A percentile compares a stretch with the other conserved stretches of the same genome.
Evolutionary conservation across 2,797 vertebrate genomes (phyloP).

Genomic region (Pseudopleuronectes americanus): DNA sequence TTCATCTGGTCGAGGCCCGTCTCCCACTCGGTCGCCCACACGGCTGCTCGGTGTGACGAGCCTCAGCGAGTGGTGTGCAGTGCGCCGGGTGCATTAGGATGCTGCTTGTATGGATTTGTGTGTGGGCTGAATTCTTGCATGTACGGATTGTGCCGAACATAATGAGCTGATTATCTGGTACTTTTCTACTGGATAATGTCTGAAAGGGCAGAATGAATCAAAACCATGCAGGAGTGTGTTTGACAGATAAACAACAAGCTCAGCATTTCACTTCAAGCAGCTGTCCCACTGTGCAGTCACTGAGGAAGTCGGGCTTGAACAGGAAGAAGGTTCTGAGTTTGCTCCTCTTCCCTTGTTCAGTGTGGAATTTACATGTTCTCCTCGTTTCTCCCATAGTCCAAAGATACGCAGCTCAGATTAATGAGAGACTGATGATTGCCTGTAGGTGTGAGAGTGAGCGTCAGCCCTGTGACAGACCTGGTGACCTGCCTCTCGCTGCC

Average conservation of each 20-base stretch:
- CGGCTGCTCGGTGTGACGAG: slow-evolving; percentile 10
- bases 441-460: too few species aligned
- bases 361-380: too few species aligned
- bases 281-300: too few species aligned
- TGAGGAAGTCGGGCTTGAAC: too few species aligned
- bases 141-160: not conserved
- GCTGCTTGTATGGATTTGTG: slow-evolving; percentile 6
- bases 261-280: too few species aligned
- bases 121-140: slow-evolving; percentile 26
- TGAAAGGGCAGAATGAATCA: not conserved
- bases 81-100: not conserved
- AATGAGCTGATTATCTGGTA: slow-evolving; percentile 36
- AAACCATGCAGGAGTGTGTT: not conserved
- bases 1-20: slow-evolving; percentile 43
- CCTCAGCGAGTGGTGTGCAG: not conserved
- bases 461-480: too few species aligned
- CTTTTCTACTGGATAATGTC: slow-evolving; percentile 4
- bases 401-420: too few species aligned
- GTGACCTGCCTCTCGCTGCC: too few species aligned
- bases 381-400: too few species aligned
- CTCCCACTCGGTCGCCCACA: slow-evolving; percentile 39
- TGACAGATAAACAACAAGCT: not conserved
- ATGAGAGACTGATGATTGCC: too few species aligned
- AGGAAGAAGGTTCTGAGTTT: too few species aligned
- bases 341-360: too few species aligned